Evolutionary conservation across 2,113 vertebrate species (phyloP).

Genomic region (Grallaria varia): DNA sequence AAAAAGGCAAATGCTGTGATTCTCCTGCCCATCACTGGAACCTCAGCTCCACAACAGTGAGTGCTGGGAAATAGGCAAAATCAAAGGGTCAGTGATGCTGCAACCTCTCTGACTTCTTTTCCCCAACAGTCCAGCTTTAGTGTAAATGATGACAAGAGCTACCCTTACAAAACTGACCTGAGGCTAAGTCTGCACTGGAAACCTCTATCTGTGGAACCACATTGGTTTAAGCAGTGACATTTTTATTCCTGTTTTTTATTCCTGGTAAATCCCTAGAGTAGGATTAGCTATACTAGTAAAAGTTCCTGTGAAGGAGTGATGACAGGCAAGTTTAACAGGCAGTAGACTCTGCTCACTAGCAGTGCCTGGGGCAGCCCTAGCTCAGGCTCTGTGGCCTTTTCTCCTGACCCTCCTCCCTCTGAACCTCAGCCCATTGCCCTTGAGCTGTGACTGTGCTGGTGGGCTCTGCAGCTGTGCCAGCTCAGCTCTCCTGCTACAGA

Average conservation of each 20-base stretch:
- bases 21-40: not conserved
- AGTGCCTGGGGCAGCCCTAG: not conserved
- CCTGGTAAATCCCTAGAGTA: slow-evolving; percentile 41
- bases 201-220: not conserved
- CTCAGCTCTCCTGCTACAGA: not conserved
- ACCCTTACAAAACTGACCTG: slow-evolving; percentile 30
- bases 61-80: not conserved
- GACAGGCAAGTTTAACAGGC: slow-evolving; percentile 31
- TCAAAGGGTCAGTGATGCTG: not conserved
- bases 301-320: slow-evolving; percentile 30
- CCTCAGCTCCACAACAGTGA: not conserved
- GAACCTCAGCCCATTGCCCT: not conserved
- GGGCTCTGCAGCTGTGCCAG: not conserved
- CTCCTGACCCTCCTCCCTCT: not conserved
- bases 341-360: not conserved
- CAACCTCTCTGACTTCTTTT: not conserved
- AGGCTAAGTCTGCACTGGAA: slow-evolving; percentile 34
- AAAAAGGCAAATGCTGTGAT: not conserved
- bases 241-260: slow-evolving; percentile 59
- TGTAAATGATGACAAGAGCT: slow-evolving; percentile 39
- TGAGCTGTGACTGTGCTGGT: not conserved
- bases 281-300: slow-evolving; percentile 55
- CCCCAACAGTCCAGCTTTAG: not conserved
- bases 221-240: slow-evolving; percentile 45
- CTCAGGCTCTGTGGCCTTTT: not conserved